phyloP scores from a whole-genome alignment of 2,113 vertebrate genomes.

The Raja brachyura region DNA sequence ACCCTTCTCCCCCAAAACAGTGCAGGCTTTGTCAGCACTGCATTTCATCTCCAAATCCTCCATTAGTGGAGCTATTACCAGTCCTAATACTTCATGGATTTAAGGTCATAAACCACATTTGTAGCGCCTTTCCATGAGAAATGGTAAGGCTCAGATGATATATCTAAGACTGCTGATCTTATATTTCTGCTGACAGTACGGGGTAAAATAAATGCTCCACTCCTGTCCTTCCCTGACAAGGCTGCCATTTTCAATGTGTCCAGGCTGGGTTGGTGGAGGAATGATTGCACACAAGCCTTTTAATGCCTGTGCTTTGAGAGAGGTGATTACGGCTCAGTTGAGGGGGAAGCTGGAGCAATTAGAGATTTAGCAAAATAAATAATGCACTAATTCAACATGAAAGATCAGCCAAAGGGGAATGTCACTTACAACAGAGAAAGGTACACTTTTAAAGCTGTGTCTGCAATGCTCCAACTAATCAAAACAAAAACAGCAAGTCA shows the following conservation, averaged over 20 bases:
- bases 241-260: neutral
- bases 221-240: neutral
- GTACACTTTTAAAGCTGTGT: neutral
- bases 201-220: neutral
- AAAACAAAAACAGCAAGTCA: constrained; percentile 8
- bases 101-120: neutral
- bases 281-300: neutral
- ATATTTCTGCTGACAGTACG: neutral
- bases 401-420: neutral
- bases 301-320: neutral
- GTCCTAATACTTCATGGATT: neutral
- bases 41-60: neutral
- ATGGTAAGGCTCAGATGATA: neutral
- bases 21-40: neutral
- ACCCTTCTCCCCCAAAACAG: neutral
- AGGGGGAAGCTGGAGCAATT: neutral
- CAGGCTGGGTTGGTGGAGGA: too few species aligned
- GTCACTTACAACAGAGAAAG: neutral
- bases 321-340: neutral
- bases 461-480: neutral
- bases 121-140: neutral
- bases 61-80: neutral
- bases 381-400: constrained; percentile 8
- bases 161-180: neutral
- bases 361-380: neutral